These are phyloP conservation scores for Leucoraja ocellata DNA, from an alignment of 2,797 vertebrate genomes.

Conservation along the genomic window DNA sequence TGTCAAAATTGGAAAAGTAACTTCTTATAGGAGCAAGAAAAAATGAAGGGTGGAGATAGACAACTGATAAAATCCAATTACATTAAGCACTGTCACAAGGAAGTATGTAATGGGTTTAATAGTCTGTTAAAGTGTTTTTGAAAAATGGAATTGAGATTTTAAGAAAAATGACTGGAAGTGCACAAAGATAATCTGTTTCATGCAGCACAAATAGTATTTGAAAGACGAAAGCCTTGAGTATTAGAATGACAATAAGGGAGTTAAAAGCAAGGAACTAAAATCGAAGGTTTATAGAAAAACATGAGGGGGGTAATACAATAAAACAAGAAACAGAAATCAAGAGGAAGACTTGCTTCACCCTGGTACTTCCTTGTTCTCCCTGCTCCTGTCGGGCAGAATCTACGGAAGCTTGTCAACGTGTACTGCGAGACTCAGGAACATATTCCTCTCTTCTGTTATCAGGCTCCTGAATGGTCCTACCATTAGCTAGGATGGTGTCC, in stretches of 20 bases:
- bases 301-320: too few species aligned
- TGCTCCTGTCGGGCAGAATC: too few species aligned
- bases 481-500: too few species aligned
- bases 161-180: not conserved
- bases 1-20: not conserved
- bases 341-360: too few species aligned
- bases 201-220: not conserved
- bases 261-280: not conserved
- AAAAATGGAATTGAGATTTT: not conserved
- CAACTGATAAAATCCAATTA: not conserved
- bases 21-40: not conserved
- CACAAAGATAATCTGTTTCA: not conserved
- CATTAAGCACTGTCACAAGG: not conserved
- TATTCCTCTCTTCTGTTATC: too few species aligned
- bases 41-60: not conserved
- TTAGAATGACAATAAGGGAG: not conserved
- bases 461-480: too few species aligned
- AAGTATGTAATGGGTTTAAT: not conserved
- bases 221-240: not conserved
- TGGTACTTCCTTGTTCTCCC: too few species aligned
- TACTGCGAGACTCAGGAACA: too few species aligned
- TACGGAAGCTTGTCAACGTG: too few species aligned
- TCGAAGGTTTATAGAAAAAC: not conserved
- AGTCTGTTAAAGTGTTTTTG: not conserved
- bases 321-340: too few species aligned